phyloP scores from a whole-genome alignment of 1,140 invertebrate genomes.

The Rhopalosiphum padi region DNA sequence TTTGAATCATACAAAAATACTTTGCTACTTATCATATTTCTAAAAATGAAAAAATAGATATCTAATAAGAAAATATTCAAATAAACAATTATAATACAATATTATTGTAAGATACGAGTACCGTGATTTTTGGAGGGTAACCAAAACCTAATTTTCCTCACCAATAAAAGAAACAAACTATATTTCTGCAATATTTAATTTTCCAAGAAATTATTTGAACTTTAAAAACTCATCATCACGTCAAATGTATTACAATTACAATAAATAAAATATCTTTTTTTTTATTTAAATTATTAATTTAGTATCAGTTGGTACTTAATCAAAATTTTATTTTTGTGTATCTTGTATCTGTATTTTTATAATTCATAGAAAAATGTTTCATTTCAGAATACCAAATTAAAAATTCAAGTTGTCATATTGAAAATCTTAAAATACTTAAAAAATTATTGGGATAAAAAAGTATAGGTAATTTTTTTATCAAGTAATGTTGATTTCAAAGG shows the following conservation, averaged over 20 bases:
- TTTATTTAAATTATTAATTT: not conserved
- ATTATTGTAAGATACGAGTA: not conserved
- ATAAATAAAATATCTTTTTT: not conserved
- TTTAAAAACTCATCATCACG: not conserved
- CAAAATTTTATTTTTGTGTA: not conserved
- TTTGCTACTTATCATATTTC: not conserved
- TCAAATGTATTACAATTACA: too few relatives aligned
- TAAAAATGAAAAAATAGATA: not conserved
- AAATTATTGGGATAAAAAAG: too few relatives aligned
- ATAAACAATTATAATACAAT: not conserved
- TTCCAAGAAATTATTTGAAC: not conserved
- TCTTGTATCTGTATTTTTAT: too few relatives aligned
- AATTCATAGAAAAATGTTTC: too few relatives aligned
- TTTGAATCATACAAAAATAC: not conserved
- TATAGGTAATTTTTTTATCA: not conserved
- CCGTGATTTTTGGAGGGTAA: too few relatives aligned
- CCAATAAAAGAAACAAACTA: too few relatives aligned
- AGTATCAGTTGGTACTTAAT: not conserved
- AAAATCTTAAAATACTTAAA: too few relatives aligned
- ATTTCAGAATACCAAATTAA: too few relatives aligned
- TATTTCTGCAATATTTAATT: not conserved
- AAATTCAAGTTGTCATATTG: too few relatives aligned
- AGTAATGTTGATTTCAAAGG: not conserved
- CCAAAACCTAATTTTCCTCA: too few relatives aligned
- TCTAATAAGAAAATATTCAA: not conserved